Percentiles rank a stretch among this genome's conserved stretches.
Evolutionary conservation across 2,113 vertebrate genomes (phyloP).

Genomic region (Cyanoramphus novaezelandiae): DNA sequence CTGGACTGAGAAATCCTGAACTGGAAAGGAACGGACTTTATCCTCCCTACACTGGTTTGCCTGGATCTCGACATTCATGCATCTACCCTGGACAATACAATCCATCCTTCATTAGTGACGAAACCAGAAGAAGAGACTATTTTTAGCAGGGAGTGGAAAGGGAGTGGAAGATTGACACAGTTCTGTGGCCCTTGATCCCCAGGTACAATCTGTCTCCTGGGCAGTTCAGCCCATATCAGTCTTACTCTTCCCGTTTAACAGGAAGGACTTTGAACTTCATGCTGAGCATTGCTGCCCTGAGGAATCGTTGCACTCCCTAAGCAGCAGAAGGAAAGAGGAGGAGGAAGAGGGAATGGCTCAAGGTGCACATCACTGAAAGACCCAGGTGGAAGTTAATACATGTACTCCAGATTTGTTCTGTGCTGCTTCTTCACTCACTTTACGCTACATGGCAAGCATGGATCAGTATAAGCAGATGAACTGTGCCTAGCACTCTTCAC

Average conservation of each 20-base stretch:
- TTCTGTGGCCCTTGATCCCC: constrained; percentile 11
- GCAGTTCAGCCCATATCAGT: background rate
- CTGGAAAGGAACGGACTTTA: constrained; percentile 92
- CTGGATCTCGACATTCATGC: constrained; percentile 95
- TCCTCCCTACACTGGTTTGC: constrained; percentile 89
- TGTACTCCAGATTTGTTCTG: background rate
- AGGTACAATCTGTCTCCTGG: constrained; percentile 16
- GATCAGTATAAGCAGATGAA: constrained; percentile 20
- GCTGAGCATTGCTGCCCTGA: background rate
- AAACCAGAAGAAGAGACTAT: constrained; percentile 94
- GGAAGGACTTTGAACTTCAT: constrained; percentile 41
- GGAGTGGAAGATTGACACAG: background rate
- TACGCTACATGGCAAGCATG: constrained; percentile 29
- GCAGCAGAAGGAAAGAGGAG: background rate
- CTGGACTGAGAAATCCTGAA: constrained; percentile 87
- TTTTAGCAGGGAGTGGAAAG: constrained; percentile 77
- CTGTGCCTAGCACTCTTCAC: background rate
- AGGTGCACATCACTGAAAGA: background rate
- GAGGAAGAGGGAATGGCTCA: background rate
- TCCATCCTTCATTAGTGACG: constrained; percentile 94
- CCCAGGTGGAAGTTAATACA: background rate
- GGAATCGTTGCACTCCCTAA: background rate
- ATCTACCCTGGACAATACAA: constrained; percentile 97
- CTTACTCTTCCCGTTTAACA: constrained; percentile 34
- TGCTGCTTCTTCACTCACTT: background rate